phyloP scores from a whole-genome alignment of 2,888 invertebrate species.

The Pheosia tremula region DNA sequence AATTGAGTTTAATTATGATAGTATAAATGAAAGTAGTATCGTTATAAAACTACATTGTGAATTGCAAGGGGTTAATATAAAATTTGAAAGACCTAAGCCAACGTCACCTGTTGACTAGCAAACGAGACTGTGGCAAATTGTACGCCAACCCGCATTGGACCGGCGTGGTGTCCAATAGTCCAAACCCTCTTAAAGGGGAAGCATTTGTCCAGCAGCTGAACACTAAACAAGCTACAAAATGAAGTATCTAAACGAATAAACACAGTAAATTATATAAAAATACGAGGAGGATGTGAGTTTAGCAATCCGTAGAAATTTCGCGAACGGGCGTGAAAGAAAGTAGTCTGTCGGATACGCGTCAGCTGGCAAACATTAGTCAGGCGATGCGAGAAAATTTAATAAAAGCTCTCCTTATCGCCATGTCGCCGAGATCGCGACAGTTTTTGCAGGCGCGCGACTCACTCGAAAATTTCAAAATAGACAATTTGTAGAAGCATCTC shows the following conservation, averaged over 20 bases:
- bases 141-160: no score
- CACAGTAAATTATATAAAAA: slow-evolving; percentile 40
- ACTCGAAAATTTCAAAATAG: slow-evolving; percentile 37
- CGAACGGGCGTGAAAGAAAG: slow-evolving; percentile 64
- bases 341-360: slow-evolving; percentile 70
- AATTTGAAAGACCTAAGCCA: no score
- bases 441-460: slow-evolving; percentile 34
- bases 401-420: slow-evolving; percentile 74
- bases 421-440: slow-evolving; percentile 36
- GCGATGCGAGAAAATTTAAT: slow-evolving; percentile 81
- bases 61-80: no score
- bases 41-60: no score
- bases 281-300: slow-evolving; percentile 39
- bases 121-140: no score
- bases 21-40: no score
- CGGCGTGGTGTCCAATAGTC: no score
- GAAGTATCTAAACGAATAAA: slow-evolving; percentile 22
- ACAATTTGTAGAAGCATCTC: slow-evolving; percentile 30
- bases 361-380: slow-evolving; percentile 80
- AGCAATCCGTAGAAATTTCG: slow-evolving; percentile 56
- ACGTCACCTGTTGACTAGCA: no score
- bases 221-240: neutral
- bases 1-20: no score
- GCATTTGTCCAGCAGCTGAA: no score
- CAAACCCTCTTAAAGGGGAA: no score